Evolutionary conservation across 2,113 vertebrate species (phyloP).

Genomic region (Myodes glareolus): DNA sequence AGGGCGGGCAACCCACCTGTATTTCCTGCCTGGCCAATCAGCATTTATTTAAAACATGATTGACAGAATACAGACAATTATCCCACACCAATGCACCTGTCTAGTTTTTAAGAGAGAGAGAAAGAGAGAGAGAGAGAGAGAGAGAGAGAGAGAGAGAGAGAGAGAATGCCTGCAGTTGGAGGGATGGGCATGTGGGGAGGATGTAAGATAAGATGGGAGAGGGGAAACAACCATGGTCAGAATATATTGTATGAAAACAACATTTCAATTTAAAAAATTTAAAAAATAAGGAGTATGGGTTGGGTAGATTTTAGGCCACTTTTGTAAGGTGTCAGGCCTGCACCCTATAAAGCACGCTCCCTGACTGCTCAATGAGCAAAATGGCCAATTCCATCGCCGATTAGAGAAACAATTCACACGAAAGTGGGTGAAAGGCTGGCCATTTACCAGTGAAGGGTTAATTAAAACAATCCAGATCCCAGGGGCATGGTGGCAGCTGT

Average conservation of each 20-base stretch:
- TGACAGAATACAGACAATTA: too few species aligned
- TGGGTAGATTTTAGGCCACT: fast-evolving
- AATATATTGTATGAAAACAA: not conserved
- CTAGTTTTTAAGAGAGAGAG: too few species aligned
- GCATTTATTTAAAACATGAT: too few species aligned
- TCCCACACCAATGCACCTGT: too few species aligned
- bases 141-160: not conserved
- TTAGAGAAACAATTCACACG: slow-evolving; percentile 7
- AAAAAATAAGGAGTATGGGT: not conserved
- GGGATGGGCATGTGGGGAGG: not conserved
- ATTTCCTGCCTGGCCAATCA: too few species aligned
- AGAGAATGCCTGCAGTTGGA: not conserved
- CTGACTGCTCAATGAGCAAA: slow-evolving; percentile 3
- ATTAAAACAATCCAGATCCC: slow-evolving; percentile 55
- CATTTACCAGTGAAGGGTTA: slow-evolving; percentile 50
- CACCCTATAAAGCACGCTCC: fast-evolving
- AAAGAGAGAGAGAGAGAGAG: too few species aligned
- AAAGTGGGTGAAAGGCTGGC: slow-evolving; percentile 16
- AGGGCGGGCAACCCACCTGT: too few species aligned
- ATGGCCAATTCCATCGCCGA: not conserved
- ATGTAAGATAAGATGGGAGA: not conserved
- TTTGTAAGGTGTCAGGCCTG: not conserved
- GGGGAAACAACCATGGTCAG: not conserved
- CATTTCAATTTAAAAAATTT: not conserved
- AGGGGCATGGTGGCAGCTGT: slow-evolving; percentile 2